Conservation (phyloP, 2,113 vertebrate genomes). For the Chloebia gouldiae region DNA sequence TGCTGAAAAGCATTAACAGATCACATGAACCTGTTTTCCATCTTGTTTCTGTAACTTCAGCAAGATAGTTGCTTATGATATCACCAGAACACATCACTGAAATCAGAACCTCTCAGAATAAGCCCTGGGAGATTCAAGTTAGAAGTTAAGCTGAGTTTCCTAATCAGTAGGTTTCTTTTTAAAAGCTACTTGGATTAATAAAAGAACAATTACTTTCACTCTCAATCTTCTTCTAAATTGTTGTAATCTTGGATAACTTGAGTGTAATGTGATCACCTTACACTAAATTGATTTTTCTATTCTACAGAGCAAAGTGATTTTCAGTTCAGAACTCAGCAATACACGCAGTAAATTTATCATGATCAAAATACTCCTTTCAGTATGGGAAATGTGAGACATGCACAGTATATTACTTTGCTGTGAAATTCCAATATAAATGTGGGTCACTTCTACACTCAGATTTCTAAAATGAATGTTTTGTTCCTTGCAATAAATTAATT, state of each 20-base stretch:
- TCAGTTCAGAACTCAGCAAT: neutral
- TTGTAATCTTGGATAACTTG: conserved; percentile 53
- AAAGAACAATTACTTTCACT: conserved; percentile 53
- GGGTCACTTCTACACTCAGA: neutral
- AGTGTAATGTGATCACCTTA: conserved; percentile 50
- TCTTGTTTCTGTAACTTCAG: neutral
- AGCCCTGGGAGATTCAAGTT: neutral
- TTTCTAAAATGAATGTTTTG: conserved; percentile 28
- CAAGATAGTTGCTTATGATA: neutral
- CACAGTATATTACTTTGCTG: neutral
- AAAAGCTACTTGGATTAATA: conserved; percentile 34
- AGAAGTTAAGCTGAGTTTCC: neutral
- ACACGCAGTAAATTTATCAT: neutral
- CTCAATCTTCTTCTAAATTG: conserved; percentile 31
- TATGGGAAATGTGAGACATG: neutral
- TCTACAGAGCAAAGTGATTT: conserved; percentile 14
- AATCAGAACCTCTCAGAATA: neutral
- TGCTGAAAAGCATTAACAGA: neutral
- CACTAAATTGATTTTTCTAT: conserved; percentile 46
- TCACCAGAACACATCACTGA: neutral
- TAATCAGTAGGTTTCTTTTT: conserved; percentile 23
- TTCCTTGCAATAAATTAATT: neutral
- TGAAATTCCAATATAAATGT: conserved; percentile 23
- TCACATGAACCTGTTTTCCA: neutral
- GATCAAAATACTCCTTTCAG: conserved; percentile 7